These are phyloP conservation scores for Harmothoe impar DNA, from an alignment of 2,888 invertebrate genomes.

Conservation along the genomic window DNA sequence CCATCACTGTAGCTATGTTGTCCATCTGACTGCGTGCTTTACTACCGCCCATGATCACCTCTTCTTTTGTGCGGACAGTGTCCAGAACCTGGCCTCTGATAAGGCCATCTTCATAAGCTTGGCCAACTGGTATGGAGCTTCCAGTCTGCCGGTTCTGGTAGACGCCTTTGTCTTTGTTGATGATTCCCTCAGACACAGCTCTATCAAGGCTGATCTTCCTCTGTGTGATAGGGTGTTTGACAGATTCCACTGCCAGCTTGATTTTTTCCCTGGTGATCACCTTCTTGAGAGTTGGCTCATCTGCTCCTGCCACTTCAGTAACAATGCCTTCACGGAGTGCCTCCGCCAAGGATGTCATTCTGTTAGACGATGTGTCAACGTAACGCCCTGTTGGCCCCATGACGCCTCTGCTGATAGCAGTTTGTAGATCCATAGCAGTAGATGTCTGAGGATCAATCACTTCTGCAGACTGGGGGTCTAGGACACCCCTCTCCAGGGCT, in stretches of 20 bases:
- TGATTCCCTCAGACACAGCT: constrained; percentile 88
- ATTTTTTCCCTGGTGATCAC: constrained; percentile 77
- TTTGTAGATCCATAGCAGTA: constrained; percentile 67
- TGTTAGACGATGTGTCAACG: constrained; percentile 71
- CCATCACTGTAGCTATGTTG: constrained; percentile 76
- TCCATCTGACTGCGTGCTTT: not conserved
- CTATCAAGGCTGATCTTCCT: constrained; percentile 89
- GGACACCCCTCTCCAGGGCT: constrained; percentile 86
- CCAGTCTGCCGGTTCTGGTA: constrained; percentile 67
- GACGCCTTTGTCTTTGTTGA: constrained; percentile 85
- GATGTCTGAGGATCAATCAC: constrained; percentile 72
- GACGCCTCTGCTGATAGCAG: constrained; percentile 77
- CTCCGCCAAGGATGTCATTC: constrained; percentile 71
- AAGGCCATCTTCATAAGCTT: constrained; percentile 62
- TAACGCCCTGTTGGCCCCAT: constrained; percentile 74
- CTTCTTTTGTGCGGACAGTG: constrained; percentile 60
- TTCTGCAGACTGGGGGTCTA: constrained; percentile 75
- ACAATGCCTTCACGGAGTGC: constrained; percentile 80
- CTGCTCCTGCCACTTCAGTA: constrained; percentile 75
- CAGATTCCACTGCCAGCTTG: constrained; percentile 76
- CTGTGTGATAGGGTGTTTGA: constrained; percentile 89
- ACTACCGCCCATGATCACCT: constrained; percentile 54
- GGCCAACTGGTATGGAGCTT: constrained; percentile 53
- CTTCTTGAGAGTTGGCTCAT: constrained; percentile 72
- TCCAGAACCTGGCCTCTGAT: constrained; percentile 67